Evolutionary conservation across 1,140 invertebrate species (phyloP), one percentile per base, ranked within the genome.

Genomic region (Tetramorium simillimum): DNA sequence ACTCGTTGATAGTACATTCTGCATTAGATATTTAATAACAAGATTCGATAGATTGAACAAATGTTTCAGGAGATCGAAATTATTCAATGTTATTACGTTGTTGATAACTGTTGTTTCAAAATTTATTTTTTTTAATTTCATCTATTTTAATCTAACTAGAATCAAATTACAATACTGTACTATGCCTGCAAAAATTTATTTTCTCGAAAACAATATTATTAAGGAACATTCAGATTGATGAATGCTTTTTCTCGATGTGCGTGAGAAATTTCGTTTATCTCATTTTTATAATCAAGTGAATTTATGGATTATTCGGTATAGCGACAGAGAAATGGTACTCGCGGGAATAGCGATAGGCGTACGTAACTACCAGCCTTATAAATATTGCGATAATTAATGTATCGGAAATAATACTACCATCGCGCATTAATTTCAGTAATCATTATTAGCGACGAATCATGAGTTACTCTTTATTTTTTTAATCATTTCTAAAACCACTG

Each of bases 381-480:
- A 84, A 84, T 84, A 84, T 84, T 73, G 40, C 69, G 28, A 75
- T 84, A 82, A 81, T 70, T 81, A 73, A 84, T 84, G 53, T 81
- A 82, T 82, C 69, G 69, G 40, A 75, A 84, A 72, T 37, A 21
- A n/a, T 60, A 56, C 18, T 58, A 62, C 7, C 33, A 16, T 56
- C 9, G 7, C 16, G 18, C 69, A 82, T 82, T 72, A 82, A 82
- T 82, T 58, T 73, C 37, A 12, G 40, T 21, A 56, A 10, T 43
- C 46, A 43, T 56, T 70, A 70, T 70, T 81, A 70, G 12, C 16
- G 14, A 28, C 16, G n/a, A 4, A 56, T 9, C 56, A 43, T 0
- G 37, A 18, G 7, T 33, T 3, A 40, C 40, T 67, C 16, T 80
- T 33, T 81, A 58, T 70, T 60, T 46, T 33, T 49, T 9, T 12